Evolutionary conservation across 2,888 invertebrate species (phyloP), one percentile per base, ranked within the genome.

Genomic region (Scaptomyza parva): DNA sequence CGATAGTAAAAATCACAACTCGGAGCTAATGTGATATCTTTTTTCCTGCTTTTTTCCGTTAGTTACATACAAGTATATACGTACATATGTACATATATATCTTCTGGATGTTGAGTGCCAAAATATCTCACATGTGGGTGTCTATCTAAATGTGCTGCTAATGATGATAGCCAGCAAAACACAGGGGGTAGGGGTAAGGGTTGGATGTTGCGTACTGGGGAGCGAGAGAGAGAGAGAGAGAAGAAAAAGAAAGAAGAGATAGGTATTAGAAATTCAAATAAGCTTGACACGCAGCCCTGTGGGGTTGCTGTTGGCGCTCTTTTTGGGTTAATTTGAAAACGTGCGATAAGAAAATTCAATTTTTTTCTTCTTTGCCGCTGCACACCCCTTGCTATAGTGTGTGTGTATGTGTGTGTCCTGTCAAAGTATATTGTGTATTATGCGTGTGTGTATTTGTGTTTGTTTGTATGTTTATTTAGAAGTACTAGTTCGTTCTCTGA

Each of bases 311-410:
- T 52, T 63, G 43, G 33, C 52, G 52, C 59, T 60, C 63, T 61
- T 62, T 61, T 61, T 71, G 65, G 85, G 76, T 81, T 86, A 86
- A 86, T 84, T 83, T 85, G 72, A 76, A 84, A 78, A 78, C 72
- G 72, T 84, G 69, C 66, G 78, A 87, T 85, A 87, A 78, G 74
- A 63, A 72, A 71, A 74, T 87, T 84, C 82, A 74, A 81, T 78
- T 82, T 78, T 75, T 71, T 72, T 26, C 48, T 40, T 53, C 57
- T 22, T 11, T 7, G 7, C 26, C 1, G 26, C 26, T 48, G 12
- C 39, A 28, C 1, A 26, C 26, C 41, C 4, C 47, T 18, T 51
- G 53, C 44, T 28, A 8, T 4, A 30, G 30, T 30, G 47, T 54
- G 9, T 28, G 39, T 44, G 47, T 54, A 28, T 28, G 39, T 44